These are phyloP conservation scores for Diadegma fenestrale DNA, from an alignment of 2,888 invertebrate species.

Conservation along the genomic window DNA sequence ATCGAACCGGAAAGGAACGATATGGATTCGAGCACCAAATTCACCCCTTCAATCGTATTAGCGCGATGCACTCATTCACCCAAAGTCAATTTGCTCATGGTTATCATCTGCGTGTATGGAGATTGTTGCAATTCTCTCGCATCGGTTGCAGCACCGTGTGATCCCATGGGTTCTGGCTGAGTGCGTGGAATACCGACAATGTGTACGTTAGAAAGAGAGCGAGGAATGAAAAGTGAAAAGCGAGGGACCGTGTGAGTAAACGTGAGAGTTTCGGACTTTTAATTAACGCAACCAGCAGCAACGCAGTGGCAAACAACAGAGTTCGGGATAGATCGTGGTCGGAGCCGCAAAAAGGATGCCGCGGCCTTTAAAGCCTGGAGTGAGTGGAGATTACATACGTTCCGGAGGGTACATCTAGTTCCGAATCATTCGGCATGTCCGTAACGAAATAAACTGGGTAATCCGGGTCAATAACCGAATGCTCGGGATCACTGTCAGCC, in stretches of 20 bases:
- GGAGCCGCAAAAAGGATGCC: slow-evolving; percentile 68
- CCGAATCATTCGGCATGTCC: neutral
- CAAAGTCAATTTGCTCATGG: neutral
- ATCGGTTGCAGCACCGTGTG: slow-evolving; percentile 37
- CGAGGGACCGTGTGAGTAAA: slow-evolving; percentile 33
- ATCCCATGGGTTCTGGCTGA: slow-evolving; percentile 61
- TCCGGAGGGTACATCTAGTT: slow-evolving; percentile 22
- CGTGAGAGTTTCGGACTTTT: slow-evolving; percentile 74
- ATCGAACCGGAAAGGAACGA: neutral
- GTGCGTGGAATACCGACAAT: slow-evolving; percentile 62
- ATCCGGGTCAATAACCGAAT: slow-evolving; percentile 11
- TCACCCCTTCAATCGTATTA: neutral
- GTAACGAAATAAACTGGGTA: slow-evolving; percentile 19
- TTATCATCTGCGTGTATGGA: neutral
- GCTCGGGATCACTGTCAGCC: neutral
- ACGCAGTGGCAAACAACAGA: slow-evolving; percentile 55
- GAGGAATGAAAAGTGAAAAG: neutral
- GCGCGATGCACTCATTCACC: neutral
- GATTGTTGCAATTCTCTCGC: slow-evolving; percentile 32
- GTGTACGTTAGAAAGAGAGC: slow-evolving; percentile 44
- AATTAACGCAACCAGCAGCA: slow-evolving; percentile 76
- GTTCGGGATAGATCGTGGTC: slow-evolving; percentile 72
- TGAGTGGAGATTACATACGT: slow-evolving; percentile 77
- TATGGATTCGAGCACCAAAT: neutral
- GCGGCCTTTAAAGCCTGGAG: slow-evolving; percentile 79